Base-by-base conservation (phyloP, 2,797 vertebrate genomes). In the Pipistrellus pygmaeus region DNA sequence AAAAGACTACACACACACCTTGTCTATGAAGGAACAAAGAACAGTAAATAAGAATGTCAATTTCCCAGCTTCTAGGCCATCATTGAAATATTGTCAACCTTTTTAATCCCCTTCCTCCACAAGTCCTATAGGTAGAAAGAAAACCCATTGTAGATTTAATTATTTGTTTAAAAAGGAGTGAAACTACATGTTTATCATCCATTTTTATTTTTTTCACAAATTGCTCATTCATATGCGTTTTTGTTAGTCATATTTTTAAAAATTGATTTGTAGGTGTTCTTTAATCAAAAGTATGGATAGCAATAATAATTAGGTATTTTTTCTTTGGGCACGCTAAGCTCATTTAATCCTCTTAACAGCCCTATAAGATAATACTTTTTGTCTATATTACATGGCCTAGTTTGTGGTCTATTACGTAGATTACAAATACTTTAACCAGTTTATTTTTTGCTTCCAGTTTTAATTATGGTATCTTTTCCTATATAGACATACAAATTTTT, bases 391-490 rank as follows among this genome's bases (percentile, higher is more conserved):
- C n/a, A 15, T 11, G 8, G 57, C 25, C 12, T 81, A 64, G 27
- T 32, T 78, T 84, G 51, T 13, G 44, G 23, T 25, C 60, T 85
- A 9, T 71, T 81, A 78, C 35, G 75, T 41, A 69, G 10, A 75
- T 27, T 60, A 71, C 27, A 84, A 85, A 94, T 66, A 69, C 15
- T 90, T 84, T 46, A 38, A n/a, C 20, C 27, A 32, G 51, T 64
- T 91, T 91, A 62, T 66, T 69, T 91, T 88, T 93, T 69, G 44
- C 21, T 78, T 84, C 88, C 23, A 62, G 30, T 21, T 87, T 80
- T 72, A 25, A 23, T 96, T 62, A 85, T 25, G 23, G 12, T 75
- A 73, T 93, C 48, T 77, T 87, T 84, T 81, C 51, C 51, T 69
- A 15, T n/a, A 77, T 2, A 68, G 30, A 68, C 57, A 88, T n/a